Conservation (phyloP, 2,113 vertebrate species). For the Panurus biarmicus region DNA sequence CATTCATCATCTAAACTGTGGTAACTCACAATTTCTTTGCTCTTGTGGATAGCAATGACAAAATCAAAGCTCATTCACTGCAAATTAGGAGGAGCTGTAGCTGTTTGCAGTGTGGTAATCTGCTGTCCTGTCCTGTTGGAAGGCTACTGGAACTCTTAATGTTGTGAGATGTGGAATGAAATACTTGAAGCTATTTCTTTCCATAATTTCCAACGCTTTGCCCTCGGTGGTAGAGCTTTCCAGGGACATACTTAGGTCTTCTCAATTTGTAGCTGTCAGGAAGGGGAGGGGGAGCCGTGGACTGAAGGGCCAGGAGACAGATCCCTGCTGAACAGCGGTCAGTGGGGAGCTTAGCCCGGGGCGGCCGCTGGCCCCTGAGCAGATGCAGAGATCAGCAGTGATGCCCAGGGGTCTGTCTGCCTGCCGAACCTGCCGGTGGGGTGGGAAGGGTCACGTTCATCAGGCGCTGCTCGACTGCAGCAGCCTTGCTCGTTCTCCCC, state of each 20-base stretch:
- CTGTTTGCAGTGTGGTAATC: neutral
- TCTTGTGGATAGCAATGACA: neutral
- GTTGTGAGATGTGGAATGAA: neutral
- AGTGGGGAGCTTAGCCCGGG: neutral
- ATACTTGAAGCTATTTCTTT: neutral
- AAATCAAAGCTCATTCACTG: neutral
- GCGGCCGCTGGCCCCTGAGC: neutral
- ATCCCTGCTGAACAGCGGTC: neutral
- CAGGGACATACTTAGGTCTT: neutral
- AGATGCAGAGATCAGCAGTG: neutral
- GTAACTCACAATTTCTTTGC: neutral
- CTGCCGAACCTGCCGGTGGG: neutral
- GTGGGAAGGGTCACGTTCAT: neutral
- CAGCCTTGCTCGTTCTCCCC: rapidly evolving
- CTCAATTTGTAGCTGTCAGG: neutral
- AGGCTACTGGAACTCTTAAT: neutral
- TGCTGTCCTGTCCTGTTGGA: rapidly evolving
- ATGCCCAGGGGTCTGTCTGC: neutral
- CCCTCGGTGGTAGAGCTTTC: neutral
- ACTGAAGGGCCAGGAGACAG: neutral
- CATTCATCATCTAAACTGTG: neutral
- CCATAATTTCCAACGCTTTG: neutral
- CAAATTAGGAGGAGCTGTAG: neutral
- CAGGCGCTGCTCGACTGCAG: rapidly evolving
- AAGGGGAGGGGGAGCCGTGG: neutral